Evolutionary conservation across 1,140 invertebrate species (phyloP).

Genomic region (Cheumatopsyche charites): DNA sequence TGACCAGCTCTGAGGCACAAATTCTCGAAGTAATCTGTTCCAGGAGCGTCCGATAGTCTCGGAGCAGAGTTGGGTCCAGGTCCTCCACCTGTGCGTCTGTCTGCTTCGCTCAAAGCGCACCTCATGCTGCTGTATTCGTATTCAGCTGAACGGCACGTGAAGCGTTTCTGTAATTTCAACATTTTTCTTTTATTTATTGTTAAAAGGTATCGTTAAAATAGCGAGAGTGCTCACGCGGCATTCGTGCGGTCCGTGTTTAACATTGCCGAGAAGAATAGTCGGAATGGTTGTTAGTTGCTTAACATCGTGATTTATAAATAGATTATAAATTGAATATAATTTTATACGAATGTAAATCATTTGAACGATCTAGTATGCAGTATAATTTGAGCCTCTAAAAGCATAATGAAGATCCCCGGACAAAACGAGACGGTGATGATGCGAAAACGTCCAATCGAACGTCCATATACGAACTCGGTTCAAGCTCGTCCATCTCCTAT

Average conservation of each 20-base stretch:
- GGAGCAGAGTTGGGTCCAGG: conserved; percentile 23
- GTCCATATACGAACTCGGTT: too few relatives aligned
- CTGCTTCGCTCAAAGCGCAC: conserved; percentile 87
- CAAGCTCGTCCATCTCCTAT: too few relatives aligned
- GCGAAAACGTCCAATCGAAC: too few relatives aligned
- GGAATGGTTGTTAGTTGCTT: too few relatives aligned
- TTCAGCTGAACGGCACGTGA: conserved; percentile 89
- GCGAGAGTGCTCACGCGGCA: background rate
- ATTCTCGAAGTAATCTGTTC: conserved; percentile 95
- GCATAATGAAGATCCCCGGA: too few relatives aligned
- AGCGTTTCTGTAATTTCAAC: conserved; percentile 71
- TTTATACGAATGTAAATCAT: too few relatives aligned
- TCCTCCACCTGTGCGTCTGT: conserved; percentile 77
- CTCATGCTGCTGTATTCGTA: conserved; percentile 93
- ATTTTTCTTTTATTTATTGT: background rate
- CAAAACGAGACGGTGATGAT: too few relatives aligned
- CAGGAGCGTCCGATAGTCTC: conserved; percentile 81
- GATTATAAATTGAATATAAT: too few relatives aligned
- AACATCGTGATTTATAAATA: too few relatives aligned
- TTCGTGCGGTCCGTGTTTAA: background rate
- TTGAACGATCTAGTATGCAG: too few relatives aligned
- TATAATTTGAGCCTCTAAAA: too few relatives aligned
- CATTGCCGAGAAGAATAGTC: background rate
- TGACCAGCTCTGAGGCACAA: conserved; percentile 87
- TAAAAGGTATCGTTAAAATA: background rate